Percentiles rank a stretch among this genome's conserved stretches.
These are phyloP conservation scores for Leptinotarsa tumamoca DNA, from an alignment of 2,888 invertebrate species.

Conservation along the genomic window DNA sequence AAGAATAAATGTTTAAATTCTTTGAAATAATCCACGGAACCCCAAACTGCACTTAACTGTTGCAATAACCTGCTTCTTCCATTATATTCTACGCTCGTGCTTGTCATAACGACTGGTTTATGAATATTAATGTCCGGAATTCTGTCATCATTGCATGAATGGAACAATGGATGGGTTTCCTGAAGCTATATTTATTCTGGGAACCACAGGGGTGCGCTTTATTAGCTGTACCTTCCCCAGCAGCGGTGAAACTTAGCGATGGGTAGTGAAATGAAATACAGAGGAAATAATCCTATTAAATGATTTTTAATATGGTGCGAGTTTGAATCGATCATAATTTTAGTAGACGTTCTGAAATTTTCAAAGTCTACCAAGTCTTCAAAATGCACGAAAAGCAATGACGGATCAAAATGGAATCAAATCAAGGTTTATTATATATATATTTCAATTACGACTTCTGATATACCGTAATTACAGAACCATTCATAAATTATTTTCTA, in stretches of 20 bases:
- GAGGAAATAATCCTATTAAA: neutral
- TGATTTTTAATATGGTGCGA: slow-evolving; percentile 1
- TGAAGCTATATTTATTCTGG: slow-evolving; percentile 56
- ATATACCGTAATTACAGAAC: no score
- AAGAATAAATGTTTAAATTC: no score
- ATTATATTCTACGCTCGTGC: slow-evolving; percentile 22
- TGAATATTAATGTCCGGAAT: slow-evolving; percentile 58
- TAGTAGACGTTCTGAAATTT: no score
- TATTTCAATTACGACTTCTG: no score
- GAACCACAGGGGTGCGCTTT: slow-evolving; percentile 53
- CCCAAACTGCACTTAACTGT: neutral
- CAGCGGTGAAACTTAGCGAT: slow-evolving; percentile 13
- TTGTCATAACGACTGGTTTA: slow-evolving; percentile 44
- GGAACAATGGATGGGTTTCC: slow-evolving; percentile 56
- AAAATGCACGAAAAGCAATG: no score
- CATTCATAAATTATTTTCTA: no score
- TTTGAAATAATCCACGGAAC: neutral
- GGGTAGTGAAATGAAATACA: slow-evolving; percentile 20
- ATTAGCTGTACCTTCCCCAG: slow-evolving; percentile 44
- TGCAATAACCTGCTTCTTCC: no score
- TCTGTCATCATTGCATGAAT: slow-evolving; percentile 52
- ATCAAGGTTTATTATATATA: no score
- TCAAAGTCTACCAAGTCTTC: no score
- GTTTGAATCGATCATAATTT: neutral
- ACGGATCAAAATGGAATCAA: no score